Evolutionary conservation across 2,888 invertebrate genomes (phyloP), one percentile per base, ranked within the genome.

Genomic region (Euplexia lucipara): DNA sequence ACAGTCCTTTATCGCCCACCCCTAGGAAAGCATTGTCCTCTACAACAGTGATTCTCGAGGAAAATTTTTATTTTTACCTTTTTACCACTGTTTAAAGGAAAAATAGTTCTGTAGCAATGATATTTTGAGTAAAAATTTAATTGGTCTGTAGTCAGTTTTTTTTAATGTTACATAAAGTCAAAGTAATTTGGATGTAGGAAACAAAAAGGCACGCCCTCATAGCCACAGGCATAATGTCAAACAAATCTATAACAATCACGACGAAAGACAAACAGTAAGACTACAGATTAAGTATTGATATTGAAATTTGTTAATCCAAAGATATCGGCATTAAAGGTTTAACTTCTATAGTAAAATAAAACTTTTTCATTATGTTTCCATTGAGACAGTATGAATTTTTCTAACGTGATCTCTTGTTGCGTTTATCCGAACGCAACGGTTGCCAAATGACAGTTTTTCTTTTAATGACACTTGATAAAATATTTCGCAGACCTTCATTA

Each of bases 351-450:
- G 10, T 4, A 34, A 57, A 49, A 35, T 30, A 34, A 42, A 14
- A 48, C 48, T 18, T 57, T 64, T 32, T 26, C 20, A 5, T 30
- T 48, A 41, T 42, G 41, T 47, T 56, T 52, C 37, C n/a, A n/a
- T n/a, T n/a, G n/a, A n/a, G n/a, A n/a, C n/a, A n/a, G n/a, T n/a
- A n/a, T n/a, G n/a, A n/a, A n/a, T n/a, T n/a, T n/a, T n/a, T n/a
- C n/a, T n/a, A n/a, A n/a, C n/a, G 8, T n/a, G 22, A 14, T 59
- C 10, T 30, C 30, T n/a, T 35, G n/a, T 53, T 61, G 22, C 61
- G 48, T 74, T 41, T 45, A 54, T 42, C 57, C 44, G 78, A 77
- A 60, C 71, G 48, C 48, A 39, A 1, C 20, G 14, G 12, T 51
- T 69, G 54, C 59, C 74, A 73, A 68, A 49, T n/a, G 34, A 58